Evolutionary conservation across 2,888 invertebrate species (phyloP).

Genomic region (Troilus luridus): DNA sequence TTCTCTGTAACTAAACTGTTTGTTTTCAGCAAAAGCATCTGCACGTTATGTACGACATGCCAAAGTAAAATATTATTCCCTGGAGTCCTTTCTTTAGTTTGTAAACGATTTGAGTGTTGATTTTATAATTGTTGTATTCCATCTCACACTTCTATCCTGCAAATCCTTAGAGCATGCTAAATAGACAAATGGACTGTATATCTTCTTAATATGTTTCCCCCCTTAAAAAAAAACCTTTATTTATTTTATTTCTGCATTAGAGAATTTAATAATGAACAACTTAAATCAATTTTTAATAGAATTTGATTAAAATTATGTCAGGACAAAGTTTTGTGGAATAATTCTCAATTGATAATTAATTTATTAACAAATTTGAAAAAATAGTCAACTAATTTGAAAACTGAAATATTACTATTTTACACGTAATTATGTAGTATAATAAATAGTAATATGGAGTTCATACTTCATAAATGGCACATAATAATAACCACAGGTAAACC

Average conservation of each 20-base stretch:
- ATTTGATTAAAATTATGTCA: not conserved
- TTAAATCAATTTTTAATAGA: not conserved
- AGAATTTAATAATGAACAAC: not conserved
- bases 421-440: not conserved
- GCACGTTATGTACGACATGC: slow-evolving; percentile 35
- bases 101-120: not conserved
- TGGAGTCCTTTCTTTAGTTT: slow-evolving; percentile 35
- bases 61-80: slow-evolving; percentile 41
- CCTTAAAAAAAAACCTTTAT: not conserved
- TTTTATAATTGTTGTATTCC: slow-evolving; percentile 30
- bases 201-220: not conserved
- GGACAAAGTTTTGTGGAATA: not conserved
- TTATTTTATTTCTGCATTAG: not conserved
- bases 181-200: slow-evolving; percentile 22
- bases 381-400: not conserved
- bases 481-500: not conserved
- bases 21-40: slow-evolving; percentile 52
- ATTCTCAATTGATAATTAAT: not conserved
- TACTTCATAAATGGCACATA: not conserved
- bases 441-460: not conserved
- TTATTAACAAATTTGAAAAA: not conserved
- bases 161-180: slow-evolving; percentile 21
- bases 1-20: slow-evolving; percentile 51
- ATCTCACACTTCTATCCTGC: not conserved
- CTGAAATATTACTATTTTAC: not conserved